Percentiles rank a stretch among this genome's conserved stretches.
These are phyloP conservation scores for Saimiri boliviensis DNA, from an alignment of 2,113 vertebrate genomes.

Conservation along the genomic window DNA sequence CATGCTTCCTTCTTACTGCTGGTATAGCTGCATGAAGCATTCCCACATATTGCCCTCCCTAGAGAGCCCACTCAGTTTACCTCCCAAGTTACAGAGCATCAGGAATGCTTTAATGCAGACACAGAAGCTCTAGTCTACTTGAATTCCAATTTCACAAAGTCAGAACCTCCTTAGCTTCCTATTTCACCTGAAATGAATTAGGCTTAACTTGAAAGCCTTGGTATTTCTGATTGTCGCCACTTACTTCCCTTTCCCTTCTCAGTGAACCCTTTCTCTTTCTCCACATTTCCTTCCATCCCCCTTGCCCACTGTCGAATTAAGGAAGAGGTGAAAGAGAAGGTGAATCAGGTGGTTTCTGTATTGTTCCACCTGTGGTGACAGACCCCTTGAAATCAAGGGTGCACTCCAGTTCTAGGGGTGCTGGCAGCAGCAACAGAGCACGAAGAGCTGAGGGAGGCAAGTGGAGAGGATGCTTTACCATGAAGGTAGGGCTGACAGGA, in stretches of 20 bases:
- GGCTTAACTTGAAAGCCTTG: neutral
- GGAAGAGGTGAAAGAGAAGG: neutral
- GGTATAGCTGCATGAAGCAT: neutral
- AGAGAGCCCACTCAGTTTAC: neutral
- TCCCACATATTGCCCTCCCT: neutral
- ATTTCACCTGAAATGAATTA: neutral
- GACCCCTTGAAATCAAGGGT: neutral
- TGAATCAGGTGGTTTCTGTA: neutral
- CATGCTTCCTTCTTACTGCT: neutral
- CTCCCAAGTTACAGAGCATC: neutral
- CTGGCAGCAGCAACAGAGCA: neutral
- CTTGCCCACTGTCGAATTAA: neutral
- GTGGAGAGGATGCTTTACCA: neutral
- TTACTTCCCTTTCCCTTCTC: neutral
- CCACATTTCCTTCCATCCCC: neutral
- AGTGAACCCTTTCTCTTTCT: neutral
- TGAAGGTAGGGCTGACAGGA: fast-evolving
- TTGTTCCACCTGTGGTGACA: neutral
- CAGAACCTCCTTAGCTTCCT: neutral
- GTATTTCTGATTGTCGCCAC: neutral
- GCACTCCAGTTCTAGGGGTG: neutral
- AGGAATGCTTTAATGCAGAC: neutral
- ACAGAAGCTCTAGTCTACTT: neutral
- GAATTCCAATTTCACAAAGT: neutral
- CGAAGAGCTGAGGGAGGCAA: neutral